Conservation (phyloP, 2,888 invertebrate genomes). For the Hyposoter dolosus region DNA sequence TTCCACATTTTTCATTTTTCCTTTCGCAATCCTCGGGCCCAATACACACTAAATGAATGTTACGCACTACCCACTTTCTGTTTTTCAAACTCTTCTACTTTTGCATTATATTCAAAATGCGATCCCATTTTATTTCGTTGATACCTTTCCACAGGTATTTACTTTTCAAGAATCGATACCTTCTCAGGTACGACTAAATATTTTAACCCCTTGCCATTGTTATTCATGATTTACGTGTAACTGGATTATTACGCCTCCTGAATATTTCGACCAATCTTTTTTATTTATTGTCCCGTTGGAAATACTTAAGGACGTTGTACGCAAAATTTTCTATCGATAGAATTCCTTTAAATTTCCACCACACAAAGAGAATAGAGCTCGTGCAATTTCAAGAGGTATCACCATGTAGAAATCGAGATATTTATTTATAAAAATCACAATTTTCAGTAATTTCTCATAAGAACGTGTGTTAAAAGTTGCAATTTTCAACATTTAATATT, state of each 20-base stretch:
- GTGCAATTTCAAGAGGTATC: no score
- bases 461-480: no score
- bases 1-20: slow-evolving; percentile 5
- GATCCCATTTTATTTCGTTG: slow-evolving; percentile 20
- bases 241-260: not conserved
- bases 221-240: slow-evolving; percentile 41
- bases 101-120: slow-evolving; percentile 58
- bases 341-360: no score
- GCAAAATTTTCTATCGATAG: no score
- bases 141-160: slow-evolving; percentile 52
- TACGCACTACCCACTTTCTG: not conserved
- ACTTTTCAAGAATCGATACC: slow-evolving; percentile 38
- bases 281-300: not conserved
- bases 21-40: slow-evolving; percentile 24
- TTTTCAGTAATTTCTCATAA: no score
- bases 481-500: no score
- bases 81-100: not conserved
- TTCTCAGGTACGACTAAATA: not conserved
- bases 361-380: no score
- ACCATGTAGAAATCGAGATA: no score
- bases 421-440: no score
- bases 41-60: slow-evolving; percentile 13
- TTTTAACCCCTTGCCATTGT: slow-evolving; percentile 32
- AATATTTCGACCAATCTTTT: slow-evolving; percentile 1
- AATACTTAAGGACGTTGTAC: no score